Base-by-base conservation (phyloP, 2,113 vertebrate genomes). In the Crotophaga sulcirostris region DNA sequence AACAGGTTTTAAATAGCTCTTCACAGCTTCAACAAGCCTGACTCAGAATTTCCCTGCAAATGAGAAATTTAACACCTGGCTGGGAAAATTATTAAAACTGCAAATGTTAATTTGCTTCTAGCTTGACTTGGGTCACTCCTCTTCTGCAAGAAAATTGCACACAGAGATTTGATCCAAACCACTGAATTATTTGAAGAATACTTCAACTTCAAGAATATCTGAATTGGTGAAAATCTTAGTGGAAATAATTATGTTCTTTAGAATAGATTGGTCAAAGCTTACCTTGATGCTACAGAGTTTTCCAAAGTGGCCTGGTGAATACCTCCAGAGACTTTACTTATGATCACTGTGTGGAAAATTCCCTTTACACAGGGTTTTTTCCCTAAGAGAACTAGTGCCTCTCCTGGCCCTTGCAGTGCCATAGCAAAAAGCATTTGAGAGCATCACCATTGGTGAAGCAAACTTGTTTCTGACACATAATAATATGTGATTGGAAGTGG, bases 51-150 rank as follows among this genome's bases (percentile, higher is more conserved):
- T 95, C 89, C 55, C 47, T 95, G 68, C 63, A 91, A 95, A 95
- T 93, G 58, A 95, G 90, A 72, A 87, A 94, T 63, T 90, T 93
- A 80, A 88, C 86, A 90, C 92, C 88, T 92, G 88, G n/a, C 51
- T 69, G 28, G 49, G 79, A 93, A 90, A 82, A 78, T 55, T 87
- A 94, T 94, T 94, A 78, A 88, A 95, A 86, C 73, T 88, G 79
- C 70, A 90, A 85, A 90, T 9, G 25, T 66, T 97, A 90, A 92
- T 95, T 93, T 94, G 79, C 78, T 88, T 93, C 84, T 72, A 64
- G 82, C 68, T 87, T 94, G 87, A 75, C 62, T 92, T 33, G 45
- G 81, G 69, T 87, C 87, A 60, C 70, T 60, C 69, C 47, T 77
- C 44, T 62, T 77, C 69, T 73, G n/a, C 74, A 88, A 66, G 67